Evolutionary conservation across 1,140 invertebrate species (phyloP).

Genomic region (Vanessa tameamea): DNA sequence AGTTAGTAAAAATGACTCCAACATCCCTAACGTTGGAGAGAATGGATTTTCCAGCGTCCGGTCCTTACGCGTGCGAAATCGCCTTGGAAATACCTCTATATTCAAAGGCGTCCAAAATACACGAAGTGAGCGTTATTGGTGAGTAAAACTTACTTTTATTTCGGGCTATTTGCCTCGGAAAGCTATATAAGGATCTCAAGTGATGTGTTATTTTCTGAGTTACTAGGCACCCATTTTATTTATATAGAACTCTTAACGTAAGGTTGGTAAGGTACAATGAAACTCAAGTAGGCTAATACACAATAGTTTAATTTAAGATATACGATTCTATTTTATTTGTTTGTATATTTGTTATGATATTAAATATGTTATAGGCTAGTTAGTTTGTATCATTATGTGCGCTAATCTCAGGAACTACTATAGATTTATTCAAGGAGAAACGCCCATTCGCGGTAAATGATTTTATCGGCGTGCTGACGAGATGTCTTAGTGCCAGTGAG

Average conservation of each 20-base stretch:
- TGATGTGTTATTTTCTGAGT: not conserved
- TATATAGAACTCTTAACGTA: not conserved
- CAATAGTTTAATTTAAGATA: too few relatives aligned
- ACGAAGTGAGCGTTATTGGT: slow-evolving; percentile 86
- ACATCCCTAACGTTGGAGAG: slow-evolving; percentile 84
- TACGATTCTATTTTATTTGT: too few relatives aligned
- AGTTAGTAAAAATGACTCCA: slow-evolving; percentile 82
- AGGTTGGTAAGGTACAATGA: too few relatives aligned
- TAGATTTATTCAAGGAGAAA: too few relatives aligned
- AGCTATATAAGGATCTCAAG: not conserved
- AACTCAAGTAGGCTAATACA: too few relatives aligned
- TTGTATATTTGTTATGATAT: too few relatives aligned
- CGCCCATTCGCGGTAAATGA: too few relatives aligned
- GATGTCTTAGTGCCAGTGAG: too few relatives aligned
- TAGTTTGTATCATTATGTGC: too few relatives aligned
- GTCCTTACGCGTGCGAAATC: slow-evolving; percentile 85
- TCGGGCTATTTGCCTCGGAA: slow-evolving; percentile 2
- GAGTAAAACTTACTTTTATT: slow-evolving; percentile 54
- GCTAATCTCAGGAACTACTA: too few relatives aligned
- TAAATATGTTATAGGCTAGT: too few relatives aligned
- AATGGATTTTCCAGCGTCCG: slow-evolving; percentile 85
- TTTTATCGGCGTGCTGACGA: too few relatives aligned
- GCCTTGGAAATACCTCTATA: slow-evolving; percentile 86
- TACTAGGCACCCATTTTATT: slow-evolving; percentile 3
- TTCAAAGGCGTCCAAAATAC: slow-evolving; percentile 84